Base-by-base conservation (phyloP, 2,888 invertebrate species). In the Strigamia maritima region DNA sequence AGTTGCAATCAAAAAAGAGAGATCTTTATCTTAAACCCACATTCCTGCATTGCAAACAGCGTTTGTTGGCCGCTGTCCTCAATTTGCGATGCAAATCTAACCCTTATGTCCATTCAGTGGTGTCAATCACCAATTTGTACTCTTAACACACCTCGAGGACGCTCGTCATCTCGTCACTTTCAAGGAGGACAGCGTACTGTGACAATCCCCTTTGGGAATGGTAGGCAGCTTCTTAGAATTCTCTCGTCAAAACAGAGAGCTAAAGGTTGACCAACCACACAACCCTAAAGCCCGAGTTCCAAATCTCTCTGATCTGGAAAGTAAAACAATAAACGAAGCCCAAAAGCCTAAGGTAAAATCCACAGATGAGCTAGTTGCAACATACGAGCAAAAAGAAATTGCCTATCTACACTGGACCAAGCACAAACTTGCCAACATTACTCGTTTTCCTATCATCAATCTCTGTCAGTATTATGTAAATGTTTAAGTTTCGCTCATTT, bases 191-290 rank as follows among this genome's bases (percentile, higher is more conserved):
- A 12, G 14, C 16, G 49, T 16, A 49, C 49, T 16, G 49, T 49
- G 49, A 49, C 49, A 49, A 49, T 49, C 49, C 49, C 49, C 49
- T 10, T 49, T 49, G 49, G 49, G 49, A 49, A 49, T 10, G 49
- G 49, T 6, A 35, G 35, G 35, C 35, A 49, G 49, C 49, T 49
- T 49, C 49, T 49, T 49, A 49, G 6, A 49, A 49, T 49, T 49
- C 49, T 49, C 49, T 49, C 49, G 49, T 49, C 49, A 49, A 49
- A 49, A 49, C 49, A 49, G 49, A 49, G 49, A 49, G 49, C 49
- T 49, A 19, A 49, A 49, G 49, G 49, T 49, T 49, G 49, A 49
- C 49, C 49, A 12, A 19, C 49, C 35, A 35, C 49, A 19, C 49
- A 49, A 19, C 49, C 49, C 2, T 49, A 16, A 10, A 19, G 49